A percentile compares a stretch with the other conserved stretches of the same genome.
These are phyloP conservation scores for Iphiclides podalirius DNA, from an alignment of 2,888 invertebrate species.

Conservation along the genomic window DNA sequence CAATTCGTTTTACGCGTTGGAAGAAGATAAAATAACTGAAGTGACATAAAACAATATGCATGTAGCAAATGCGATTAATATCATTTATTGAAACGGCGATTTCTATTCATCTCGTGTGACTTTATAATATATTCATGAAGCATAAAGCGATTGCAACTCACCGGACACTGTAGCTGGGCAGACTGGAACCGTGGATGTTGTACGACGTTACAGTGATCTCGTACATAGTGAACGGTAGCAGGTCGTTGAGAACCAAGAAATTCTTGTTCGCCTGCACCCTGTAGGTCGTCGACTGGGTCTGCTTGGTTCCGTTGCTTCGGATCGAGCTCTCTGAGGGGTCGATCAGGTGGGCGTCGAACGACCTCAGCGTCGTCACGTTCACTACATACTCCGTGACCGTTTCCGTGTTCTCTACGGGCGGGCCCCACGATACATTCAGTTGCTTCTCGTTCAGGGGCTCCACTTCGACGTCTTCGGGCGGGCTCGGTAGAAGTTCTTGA, in stretches of 20 bases:
- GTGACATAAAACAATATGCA: slow-evolving; percentile 2
- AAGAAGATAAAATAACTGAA: background rate
- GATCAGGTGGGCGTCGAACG: slow-evolving; percentile 82
- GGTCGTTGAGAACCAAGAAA: slow-evolving; percentile 79
- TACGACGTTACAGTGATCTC: slow-evolving; percentile 86
- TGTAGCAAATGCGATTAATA: background rate
- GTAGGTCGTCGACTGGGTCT: slow-evolving; percentile 55
- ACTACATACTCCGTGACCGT: slow-evolving; percentile 84
- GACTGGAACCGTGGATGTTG: slow-evolving; percentile 87
- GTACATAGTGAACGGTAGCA: slow-evolving; percentile 91
- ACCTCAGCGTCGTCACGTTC: slow-evolving; percentile 85
- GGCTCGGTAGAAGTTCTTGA: slow-evolving; percentile 86
- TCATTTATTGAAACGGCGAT: background rate
- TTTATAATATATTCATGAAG: background rate
- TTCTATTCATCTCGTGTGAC: background rate
- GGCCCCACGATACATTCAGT: slow-evolving; percentile 85
- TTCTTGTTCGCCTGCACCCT: slow-evolving; percentile 82
- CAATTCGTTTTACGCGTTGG: too few relatives aligned
- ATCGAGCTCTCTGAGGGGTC: slow-evolving; percentile 68
- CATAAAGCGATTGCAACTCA: slow-evolving; percentile 34
- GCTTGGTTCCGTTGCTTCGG: slow-evolving; percentile 47
- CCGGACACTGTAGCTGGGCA: slow-evolving; percentile 87
- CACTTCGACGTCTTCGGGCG: slow-evolving; percentile 85
- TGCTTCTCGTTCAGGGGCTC: slow-evolving; percentile 87
- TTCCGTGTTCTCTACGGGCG: slow-evolving; percentile 82